Base-by-base conservation (phyloP, 2,797 vertebrate species). In the Hephaestus fuliginosus region DNA sequence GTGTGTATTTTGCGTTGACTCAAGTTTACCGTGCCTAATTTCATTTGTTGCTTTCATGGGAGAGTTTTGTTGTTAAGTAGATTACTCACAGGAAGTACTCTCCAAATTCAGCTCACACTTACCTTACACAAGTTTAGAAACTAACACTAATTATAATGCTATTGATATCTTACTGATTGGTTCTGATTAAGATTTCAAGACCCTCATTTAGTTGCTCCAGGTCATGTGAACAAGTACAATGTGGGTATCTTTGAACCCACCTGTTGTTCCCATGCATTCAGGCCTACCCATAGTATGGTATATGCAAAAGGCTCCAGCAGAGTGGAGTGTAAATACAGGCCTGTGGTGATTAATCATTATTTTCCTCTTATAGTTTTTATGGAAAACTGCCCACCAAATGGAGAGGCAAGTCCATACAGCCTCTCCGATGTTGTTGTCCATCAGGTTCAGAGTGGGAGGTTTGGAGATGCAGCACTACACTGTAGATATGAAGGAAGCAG, bases 31-130 rank as follows among this genome's bases (percentile, higher is more conserved):
- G 18, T 33, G 44, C 20, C 33, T 74, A 58, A 73, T 86, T 71
- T 9, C 41, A 68, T 78, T 78, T 62, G 56, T 62, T 72, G 20
- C 10, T 81, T 70, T 77, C 20, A 52, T 55, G 25, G 44, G 58
- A 41, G n/a, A 43, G 25, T 72, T 57, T 70, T 48, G 58, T 22
- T 48, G n/a, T 48, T 72, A 18, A 30, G 57, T 20, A 33, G 5
- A 64, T 75, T 25, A 70, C 52, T 12, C 4, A 58, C 56, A 60
- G 48, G 55, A 76, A 44, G 52, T 33, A 17, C 36, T 76, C 2
- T 20, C 11, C 10, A 69, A 48, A 80, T 58, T 58, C 22, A 17
- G 44, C 30, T 56, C 25, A 25, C 25, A 25, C 25, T 25, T 25
- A 25, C 25, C 25, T 25, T 25, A 25, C 25, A 25, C 25, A 25